Evolutionary conservation across 2,113 vertebrate genomes (phyloP).

Genomic region (Boulengeromyrus knoepffleri): DNA sequence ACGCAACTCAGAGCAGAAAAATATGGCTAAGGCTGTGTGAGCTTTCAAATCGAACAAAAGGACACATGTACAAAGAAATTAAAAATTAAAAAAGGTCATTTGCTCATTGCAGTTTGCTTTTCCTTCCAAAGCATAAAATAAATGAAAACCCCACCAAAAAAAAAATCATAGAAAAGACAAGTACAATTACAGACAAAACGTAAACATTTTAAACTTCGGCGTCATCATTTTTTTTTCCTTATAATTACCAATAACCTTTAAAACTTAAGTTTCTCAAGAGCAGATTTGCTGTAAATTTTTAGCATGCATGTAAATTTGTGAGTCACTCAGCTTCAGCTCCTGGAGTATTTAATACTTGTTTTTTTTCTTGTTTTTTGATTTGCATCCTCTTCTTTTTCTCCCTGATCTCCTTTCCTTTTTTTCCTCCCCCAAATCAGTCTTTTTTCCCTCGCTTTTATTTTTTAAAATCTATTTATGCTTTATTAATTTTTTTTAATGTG

Average conservation of each 20-base stretch:
- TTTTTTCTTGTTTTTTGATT: conserved; percentile 41
- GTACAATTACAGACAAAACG: conserved; percentile 57
- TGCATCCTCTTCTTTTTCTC: conserved; percentile 59
- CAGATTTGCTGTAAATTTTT: conserved; percentile 62
- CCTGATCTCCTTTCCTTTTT: conserved; percentile 51
- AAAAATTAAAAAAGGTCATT: conserved; percentile 55
- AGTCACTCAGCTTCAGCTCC: conserved; percentile 58
- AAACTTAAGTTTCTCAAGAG: conserved; percentile 67
- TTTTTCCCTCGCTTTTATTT: conserved; percentile 11
- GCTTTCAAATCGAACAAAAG: conserved; percentile 57
- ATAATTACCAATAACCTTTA: conserved; percentile 60
- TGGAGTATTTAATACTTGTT: conserved; percentile 40
- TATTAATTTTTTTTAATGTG: not conserved
- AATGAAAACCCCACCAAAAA: conserved; percentile 34
- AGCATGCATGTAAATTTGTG: conserved; percentile 69
- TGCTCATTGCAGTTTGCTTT: conserved; percentile 49
- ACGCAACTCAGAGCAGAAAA: conserved; percentile 55
- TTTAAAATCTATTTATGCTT: conserved; percentile 29
- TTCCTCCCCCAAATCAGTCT: conserved; percentile 30
- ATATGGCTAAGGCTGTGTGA: conserved; percentile 58
- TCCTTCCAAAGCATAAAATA: conserved; percentile 48
- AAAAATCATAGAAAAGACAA: conserved; percentile 33
- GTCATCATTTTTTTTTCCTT: conserved; percentile 42
- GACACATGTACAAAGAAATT: conserved; percentile 51
- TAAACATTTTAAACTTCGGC: conserved; percentile 53